Conservation (phyloP, 35 echinoderm and acorn worm genomes). For the Eucidaris tribuloides region DNA sequence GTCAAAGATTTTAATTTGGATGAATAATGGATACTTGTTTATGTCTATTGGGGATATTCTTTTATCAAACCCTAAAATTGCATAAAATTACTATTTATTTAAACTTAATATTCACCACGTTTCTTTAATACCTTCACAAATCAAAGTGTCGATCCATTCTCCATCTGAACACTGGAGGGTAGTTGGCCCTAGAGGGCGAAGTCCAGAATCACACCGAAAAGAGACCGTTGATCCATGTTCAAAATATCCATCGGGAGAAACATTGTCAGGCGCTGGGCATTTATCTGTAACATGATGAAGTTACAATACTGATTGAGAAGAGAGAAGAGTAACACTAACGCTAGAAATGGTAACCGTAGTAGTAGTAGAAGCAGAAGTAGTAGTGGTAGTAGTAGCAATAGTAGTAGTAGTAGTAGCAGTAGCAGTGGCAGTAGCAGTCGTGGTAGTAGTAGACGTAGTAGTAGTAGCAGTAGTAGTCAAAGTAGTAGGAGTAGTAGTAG, state of each 20-base stretch:
- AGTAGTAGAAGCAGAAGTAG: neutral
- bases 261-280: neutral
- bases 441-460: neutral
- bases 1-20: no score
- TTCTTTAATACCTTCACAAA: slow-evolving; percentile 30
- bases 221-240: neutral
- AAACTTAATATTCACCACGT: no score
- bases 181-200: neutral
- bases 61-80: no score
- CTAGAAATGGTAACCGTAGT: neutral
- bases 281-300: neutral
- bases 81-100: no score
- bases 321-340: neutral
- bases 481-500: no score
- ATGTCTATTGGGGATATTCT: no score
- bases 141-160: neutral
- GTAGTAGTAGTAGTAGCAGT: no score
- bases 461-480: no score
- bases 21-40: no score
- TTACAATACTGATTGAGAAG: neutral
- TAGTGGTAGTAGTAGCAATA: no score
- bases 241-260: neutral
- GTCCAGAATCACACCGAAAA: neutral
- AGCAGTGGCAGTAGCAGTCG: neutral
- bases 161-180: neutral